Conservation (phyloP, 2,888 invertebrate genomes). For the Polietes domitor region DNA sequence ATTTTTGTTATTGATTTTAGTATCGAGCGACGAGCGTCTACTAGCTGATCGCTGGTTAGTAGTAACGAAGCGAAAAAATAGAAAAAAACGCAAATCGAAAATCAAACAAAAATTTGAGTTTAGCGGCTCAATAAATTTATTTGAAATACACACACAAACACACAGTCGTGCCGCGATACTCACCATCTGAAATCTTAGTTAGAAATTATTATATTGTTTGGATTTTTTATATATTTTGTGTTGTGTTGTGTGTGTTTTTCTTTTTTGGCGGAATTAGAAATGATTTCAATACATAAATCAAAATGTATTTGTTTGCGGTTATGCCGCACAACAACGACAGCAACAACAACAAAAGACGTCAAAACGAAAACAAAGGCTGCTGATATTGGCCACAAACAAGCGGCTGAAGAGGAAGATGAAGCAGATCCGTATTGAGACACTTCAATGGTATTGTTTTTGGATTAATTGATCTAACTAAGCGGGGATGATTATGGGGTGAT, state of each 20-base stretch:
- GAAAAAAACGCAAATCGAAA: slow-evolving; percentile 38
- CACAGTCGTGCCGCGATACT: background rate
- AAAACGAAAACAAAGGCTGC: background rate
- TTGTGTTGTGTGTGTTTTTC: background rate
- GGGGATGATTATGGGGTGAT: too few relatives aligned
- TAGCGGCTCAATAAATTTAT: slow-evolving; percentile 40
- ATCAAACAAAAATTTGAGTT: slow-evolving; percentile 33
- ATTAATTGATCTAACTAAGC: too few relatives aligned
- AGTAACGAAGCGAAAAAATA: slow-evolving; percentile 28
- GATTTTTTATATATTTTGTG: background rate
- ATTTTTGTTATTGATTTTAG: slow-evolving; percentile 7
- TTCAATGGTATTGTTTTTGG: too few relatives aligned
- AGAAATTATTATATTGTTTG: slow-evolving; percentile 3
- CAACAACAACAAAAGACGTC: background rate
- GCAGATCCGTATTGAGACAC: too few relatives aligned
- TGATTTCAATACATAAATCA: slow-evolving; percentile 32
- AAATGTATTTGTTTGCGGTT: background rate
- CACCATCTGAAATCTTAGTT: background rate
- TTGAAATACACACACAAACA: slow-evolving; percentile 3
- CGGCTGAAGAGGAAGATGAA: too few relatives aligned
- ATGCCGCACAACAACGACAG: background rate
- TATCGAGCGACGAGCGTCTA: too few relatives aligned
- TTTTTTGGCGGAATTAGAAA: slow-evolving; percentile 34
- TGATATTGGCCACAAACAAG: too few relatives aligned
- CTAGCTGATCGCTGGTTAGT: too few relatives aligned